Evolutionary conservation across 2,797 vertebrate genomes (phyloP).

Genomic region (Amazona ochrocephala): DNA sequence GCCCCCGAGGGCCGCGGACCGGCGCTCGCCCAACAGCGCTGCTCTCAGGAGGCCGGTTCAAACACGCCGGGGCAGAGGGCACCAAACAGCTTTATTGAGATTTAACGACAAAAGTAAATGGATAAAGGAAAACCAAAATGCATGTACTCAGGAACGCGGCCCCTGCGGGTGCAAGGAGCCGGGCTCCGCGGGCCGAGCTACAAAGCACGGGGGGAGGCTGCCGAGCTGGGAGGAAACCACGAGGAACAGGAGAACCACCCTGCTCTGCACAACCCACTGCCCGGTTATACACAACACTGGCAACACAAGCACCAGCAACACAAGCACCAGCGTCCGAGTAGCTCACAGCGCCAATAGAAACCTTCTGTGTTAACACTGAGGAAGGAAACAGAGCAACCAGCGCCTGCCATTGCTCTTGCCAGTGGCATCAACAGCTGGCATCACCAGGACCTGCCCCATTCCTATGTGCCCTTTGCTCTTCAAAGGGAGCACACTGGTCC

Average conservation of each 20-base stretch:
- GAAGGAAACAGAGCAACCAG: background rate
- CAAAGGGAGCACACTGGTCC: background rate
- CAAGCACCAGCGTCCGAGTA: rapidly evolving
- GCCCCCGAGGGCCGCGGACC: no score
- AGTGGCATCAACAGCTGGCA: background rate
- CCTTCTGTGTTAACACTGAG: background rate
- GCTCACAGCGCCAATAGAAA: background rate
- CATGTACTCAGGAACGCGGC: background rate
- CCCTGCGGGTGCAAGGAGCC: background rate
- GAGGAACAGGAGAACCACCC: background rate
- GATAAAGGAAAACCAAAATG: background rate
- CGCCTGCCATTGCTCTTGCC: background rate
- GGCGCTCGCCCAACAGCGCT: no score
- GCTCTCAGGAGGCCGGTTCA: background rate
- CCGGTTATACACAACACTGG: background rate
- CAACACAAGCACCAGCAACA: rapidly evolving
- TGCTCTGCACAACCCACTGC: background rate
- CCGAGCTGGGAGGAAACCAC: background rate
- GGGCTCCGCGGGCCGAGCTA: background rate
- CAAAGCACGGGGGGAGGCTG: background rate
- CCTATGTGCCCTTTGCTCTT: background rate
- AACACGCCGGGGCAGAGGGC: background rate
- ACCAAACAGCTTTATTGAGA: slow-evolving; percentile 57
- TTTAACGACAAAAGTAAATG: slow-evolving; percentile 2
- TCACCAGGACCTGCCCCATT: background rate